Percentiles rank a stretch among this genome's conserved stretches.
Evolutionary conservation across 1,140 invertebrate genomes (phyloP).

Genomic region (Latrodectus geometricus): DNA sequence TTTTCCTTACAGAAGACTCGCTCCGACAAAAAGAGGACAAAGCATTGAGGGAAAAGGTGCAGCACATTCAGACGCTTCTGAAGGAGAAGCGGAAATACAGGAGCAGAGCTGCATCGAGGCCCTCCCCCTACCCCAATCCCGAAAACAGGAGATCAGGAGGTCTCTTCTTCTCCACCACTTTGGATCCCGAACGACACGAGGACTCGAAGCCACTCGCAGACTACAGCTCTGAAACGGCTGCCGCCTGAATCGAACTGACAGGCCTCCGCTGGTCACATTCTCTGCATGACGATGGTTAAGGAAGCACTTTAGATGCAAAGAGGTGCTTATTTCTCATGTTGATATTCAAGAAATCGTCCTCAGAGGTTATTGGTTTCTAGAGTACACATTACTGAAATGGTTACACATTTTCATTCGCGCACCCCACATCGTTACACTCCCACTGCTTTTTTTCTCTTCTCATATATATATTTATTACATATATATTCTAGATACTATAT

Average conservation of each 20-base stretch:
- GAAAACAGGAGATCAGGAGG: background rate
- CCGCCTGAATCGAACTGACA: constrained; percentile 20
- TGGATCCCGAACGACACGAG: background rate
- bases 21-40: constrained; percentile 75
- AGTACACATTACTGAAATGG: background rate
- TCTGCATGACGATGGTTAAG: background rate
- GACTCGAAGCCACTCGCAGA: background rate
- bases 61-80: constrained; percentile 86
- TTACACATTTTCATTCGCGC: too few relatives aligned
- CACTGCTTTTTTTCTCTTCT: too few relatives aligned
- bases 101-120: constrained; percentile 67
- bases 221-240: constrained; percentile 53
- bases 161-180: background rate
- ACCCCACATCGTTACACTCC: too few relatives aligned
- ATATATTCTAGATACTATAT: too few relatives aligned
- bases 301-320: background rate
- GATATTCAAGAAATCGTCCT: background rate
- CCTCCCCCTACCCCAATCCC: constrained; percentile 76
- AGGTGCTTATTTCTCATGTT: background rate
- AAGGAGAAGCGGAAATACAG: constrained; percentile 85
- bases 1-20: constrained; percentile 48
- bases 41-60: constrained; percentile 86
- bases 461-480: too few relatives aligned
- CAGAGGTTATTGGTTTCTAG: background rate
- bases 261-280: background rate